Conservation (phyloP, 2,888 invertebrate genomes). For the Ochropleura plecta region DNA sequence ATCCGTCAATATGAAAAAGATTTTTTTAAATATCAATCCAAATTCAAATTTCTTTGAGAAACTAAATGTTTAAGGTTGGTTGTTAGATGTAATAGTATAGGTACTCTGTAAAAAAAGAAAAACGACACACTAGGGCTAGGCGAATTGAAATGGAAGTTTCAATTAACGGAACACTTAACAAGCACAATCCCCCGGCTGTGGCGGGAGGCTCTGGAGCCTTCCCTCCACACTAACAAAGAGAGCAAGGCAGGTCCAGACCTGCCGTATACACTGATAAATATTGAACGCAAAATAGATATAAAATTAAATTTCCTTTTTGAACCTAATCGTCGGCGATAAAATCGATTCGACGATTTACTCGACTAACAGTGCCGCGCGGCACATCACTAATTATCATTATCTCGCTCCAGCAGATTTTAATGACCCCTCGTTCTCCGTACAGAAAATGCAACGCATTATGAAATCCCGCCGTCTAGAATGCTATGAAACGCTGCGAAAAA, state of each 20-base stretch:
- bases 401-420: conserved; percentile 66
- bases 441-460: conserved; percentile 65
- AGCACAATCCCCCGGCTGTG: not conserved
- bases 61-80: too few species aligned
- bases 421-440: conserved; percentile 63
- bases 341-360: conserved; percentile 46
- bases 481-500: conserved; percentile 59
- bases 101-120: not conserved
- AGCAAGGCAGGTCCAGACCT: not conserved
- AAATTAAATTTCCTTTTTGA: not conserved
- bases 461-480: conserved; percentile 56
- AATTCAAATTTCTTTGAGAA: too few species aligned
- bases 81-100: too few species aligned
- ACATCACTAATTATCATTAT: conserved; percentile 67
- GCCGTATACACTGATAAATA: not conserved
- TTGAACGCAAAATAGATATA: not conserved
- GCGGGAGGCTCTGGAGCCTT: too few species aligned
- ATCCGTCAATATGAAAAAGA: too few species aligned
- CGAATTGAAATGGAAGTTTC: not conserved
- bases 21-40: too few species aligned
- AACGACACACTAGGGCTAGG: not conserved
- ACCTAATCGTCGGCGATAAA: not conserved
- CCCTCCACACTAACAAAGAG: too few species aligned
- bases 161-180: not conserved
- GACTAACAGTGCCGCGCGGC: conserved; percentile 33